Evolutionary conservation across 2,888 invertebrate species (phyloP).

Genomic region (Ectemnius lituratus): DNA sequence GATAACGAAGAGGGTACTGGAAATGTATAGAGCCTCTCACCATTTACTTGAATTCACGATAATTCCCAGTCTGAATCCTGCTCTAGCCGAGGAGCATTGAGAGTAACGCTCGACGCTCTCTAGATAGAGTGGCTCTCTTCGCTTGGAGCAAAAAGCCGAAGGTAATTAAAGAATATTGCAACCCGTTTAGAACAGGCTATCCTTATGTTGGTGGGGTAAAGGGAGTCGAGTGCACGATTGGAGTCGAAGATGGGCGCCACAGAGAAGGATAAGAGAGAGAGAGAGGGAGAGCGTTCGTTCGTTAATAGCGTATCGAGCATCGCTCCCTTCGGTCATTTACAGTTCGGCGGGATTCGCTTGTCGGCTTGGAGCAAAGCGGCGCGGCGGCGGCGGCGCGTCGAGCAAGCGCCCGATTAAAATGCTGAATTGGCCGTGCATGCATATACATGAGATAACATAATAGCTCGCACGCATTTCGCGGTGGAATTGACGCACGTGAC

Average conservation of each 20-base stretch:
- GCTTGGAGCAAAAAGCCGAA: background rate
- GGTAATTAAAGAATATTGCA: constrained; percentile 4
- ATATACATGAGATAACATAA: constrained; percentile 44
- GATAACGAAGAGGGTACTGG: too few species aligned
- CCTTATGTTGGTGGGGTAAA: background rate
- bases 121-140: background rate
- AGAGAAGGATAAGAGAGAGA: background rate
- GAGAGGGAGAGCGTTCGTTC: too few species aligned
- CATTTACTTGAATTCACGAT: too few species aligned
- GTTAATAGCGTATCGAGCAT: background rate
- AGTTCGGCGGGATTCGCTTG: too few species aligned
- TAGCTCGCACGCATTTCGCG: constrained; percentile 42
- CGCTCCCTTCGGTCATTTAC: too few species aligned
- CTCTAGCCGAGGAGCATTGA: too few species aligned
- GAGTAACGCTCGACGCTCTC: too few species aligned
- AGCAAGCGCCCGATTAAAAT: constrained; percentile 48
- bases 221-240: background rate
- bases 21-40: too few species aligned
- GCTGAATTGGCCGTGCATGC: constrained; percentile 36
- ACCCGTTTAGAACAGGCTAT: background rate
- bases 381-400: background rate
- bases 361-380: background rate
- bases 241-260: background rate
- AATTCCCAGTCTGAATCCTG: too few species aligned
- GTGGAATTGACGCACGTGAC: constrained; percentile 52